Evolutionary conservation across 2,888 invertebrate species (phyloP), one percentile per base, ranked within the genome.

Genomic region (Aspidiotus rigidus): DNA sequence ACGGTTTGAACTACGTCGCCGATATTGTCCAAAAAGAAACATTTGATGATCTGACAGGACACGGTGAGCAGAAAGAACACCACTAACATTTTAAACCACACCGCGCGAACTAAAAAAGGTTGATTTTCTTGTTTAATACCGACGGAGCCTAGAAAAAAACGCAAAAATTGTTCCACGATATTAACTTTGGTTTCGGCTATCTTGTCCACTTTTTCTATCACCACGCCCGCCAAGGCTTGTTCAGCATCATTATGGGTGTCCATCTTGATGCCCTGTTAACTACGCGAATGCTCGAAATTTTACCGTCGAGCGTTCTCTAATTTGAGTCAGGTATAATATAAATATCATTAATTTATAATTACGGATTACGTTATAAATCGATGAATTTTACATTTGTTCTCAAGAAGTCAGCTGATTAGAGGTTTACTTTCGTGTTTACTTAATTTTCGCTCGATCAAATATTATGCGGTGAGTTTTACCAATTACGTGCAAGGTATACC

Each of bases 31-130:
- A 63, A 44, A 15, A 41, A 49, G 41, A 62, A 39, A 17, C 62
- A 62, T 40, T 63, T 49, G 17, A 69, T 41, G 28, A 69, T n/a
- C 39, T 62, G 62, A 28, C 62, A 41, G 7, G 57, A 42, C 17
- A 69, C 62, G n/a, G 69, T 63, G 0, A 17, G 10, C 1, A 63
- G 41, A 40, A 69, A 69, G 44, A 57, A 69, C 7, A 54, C 7
- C 28, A 69, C 16, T 44, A 69, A 63, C 7, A 69, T 10, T 63
- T 63, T 69, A 13, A 63, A 44, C 69, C 69, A 69, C 16, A 69
- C 49, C 17, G 54, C 13, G 13, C 69, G 69, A 13, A 69, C 49
- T 15, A 69, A 57, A 28, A n/a, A 16, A 15, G 40, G 40, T 63
- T 69, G 62, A 17, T 59, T 56, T n/a, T 67, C 67, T 28, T 59